Evolutionary conservation across 1,140 invertebrate genomes (phyloP).

Genomic region (Drosophila watanabei): DNA sequence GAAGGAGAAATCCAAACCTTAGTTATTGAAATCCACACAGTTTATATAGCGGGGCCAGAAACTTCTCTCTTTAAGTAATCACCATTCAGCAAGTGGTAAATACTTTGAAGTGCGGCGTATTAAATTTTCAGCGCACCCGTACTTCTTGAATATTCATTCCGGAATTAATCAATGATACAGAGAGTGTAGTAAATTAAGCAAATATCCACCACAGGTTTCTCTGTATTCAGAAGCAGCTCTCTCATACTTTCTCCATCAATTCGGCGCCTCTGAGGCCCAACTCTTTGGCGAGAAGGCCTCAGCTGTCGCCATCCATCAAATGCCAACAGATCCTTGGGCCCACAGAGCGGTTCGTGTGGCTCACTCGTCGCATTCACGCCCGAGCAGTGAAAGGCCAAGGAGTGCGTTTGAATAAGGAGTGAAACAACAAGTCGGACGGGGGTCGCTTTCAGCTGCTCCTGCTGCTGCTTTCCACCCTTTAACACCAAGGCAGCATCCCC

Average conservation of each 20-base stretch:
- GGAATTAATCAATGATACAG: neutral
- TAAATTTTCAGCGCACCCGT: neutral
- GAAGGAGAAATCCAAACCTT: neutral
- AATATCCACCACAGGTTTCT: constrained; percentile 1
- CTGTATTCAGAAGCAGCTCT: constrained; percentile 4
- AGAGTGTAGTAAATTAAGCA: constrained; percentile 12
- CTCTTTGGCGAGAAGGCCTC: constrained; percentile 30
- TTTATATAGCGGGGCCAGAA: no score
- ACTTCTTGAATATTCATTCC: neutral
- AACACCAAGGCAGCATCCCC: neutral
- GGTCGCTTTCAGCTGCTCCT: constrained; percentile 14
- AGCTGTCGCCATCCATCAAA: constrained; percentile 51
- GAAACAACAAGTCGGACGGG: constrained; percentile 31
- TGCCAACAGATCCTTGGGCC: constrained; percentile 28
- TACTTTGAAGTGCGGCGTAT: neutral
- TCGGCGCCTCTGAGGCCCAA: neutral
- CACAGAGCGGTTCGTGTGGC: constrained; percentile 11
- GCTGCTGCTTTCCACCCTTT: constrained; percentile 13
- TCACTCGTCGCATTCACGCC: constrained; percentile 46
- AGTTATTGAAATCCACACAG: constrained; percentile 19
- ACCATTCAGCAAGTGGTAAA: neutral
- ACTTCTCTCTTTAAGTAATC: neutral
- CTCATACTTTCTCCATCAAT: constrained; percentile 8
- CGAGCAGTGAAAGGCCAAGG: constrained; percentile 43
- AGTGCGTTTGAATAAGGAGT: constrained; percentile 31